phyloP scores from a whole-genome alignment of 1,140 invertebrate species.

The Hormaphis cornu region DNA sequence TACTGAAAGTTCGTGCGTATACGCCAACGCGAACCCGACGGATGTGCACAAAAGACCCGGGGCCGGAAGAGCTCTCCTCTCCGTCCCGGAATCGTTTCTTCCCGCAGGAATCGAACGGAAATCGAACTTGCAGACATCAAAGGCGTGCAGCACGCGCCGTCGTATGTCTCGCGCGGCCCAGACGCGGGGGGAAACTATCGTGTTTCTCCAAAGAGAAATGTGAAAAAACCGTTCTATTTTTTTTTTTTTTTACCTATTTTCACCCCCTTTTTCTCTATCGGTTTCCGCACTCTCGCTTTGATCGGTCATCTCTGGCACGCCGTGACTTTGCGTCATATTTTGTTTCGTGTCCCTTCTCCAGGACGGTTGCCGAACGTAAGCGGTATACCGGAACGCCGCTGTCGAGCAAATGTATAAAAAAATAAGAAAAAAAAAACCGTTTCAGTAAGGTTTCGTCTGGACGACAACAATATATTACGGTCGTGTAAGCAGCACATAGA shows the following conservation, averaged over 20 bases:
- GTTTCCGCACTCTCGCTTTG: neutral
- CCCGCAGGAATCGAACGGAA: conserved; percentile 28
- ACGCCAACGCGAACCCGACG: neutral
- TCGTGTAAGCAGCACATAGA: too few relatives aligned
- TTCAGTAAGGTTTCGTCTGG: too few relatives aligned
- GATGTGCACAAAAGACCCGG: conserved; percentile 8
- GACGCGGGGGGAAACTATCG: neutral
- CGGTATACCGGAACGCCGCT: too few relatives aligned
- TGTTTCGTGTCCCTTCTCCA: too few relatives aligned
- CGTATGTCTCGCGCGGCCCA: neutral
- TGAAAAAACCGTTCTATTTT: too few relatives aligned
- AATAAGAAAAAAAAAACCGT: too few relatives aligned
- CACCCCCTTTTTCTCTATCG: neutral
- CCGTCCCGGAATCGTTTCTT: conserved; percentile 4
- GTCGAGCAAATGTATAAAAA: too few relatives aligned
- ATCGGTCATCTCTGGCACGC: conserved; percentile 2
- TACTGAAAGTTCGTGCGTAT: too few relatives aligned
- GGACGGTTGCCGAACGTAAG: too few relatives aligned
- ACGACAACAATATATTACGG: too few relatives aligned
- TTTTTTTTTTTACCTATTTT: conserved; percentile 17
- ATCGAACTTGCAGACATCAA: conserved; percentile 31
- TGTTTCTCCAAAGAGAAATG: neutral
- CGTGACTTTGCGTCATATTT: too few relatives aligned
- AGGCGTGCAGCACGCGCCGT: neutral
- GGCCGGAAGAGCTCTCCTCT: conserved; percentile 19